Percentiles rank a stretch among this genome's conserved stretches.
Evolutionary conservation across 2,797 vertebrate species (phyloP).

Genomic region (Sebastes minor): DNA sequence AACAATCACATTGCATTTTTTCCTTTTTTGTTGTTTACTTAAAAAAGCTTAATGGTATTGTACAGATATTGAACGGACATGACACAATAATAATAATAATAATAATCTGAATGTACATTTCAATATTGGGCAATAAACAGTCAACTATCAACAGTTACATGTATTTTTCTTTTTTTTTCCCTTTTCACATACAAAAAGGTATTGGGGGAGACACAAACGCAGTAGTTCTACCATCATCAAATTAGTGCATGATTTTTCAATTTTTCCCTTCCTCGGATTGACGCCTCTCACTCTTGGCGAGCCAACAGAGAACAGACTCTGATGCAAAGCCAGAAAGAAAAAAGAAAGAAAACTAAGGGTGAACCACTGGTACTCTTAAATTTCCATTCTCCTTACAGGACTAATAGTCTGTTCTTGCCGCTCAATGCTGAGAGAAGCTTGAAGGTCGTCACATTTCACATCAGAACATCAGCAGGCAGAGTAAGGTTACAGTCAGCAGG

Average conservation of each 20-base stretch:
- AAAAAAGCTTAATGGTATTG: slow-evolving; percentile 82
- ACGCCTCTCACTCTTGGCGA: slow-evolving; percentile 49
- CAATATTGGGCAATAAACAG: slow-evolving; percentile 86
- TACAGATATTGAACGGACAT: slow-evolving; percentile 85
- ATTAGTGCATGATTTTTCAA: slow-evolving; percentile 76
- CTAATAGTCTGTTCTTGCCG: slow-evolving; percentile 79
- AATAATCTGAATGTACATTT: slow-evolving; percentile 83
- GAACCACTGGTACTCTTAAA: slow-evolving; percentile 60
- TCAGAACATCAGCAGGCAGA: slow-evolving; percentile 91
- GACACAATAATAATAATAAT: slow-evolving; percentile 83
- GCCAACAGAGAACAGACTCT: slow-evolving; percentile 70
- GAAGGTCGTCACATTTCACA: slow-evolving; percentile 66
- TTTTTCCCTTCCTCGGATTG: slow-evolving; percentile 32
- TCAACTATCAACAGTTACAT: slow-evolving; percentile 83
- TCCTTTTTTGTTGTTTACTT: slow-evolving; percentile 78
- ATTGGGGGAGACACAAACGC: slow-evolving; percentile 75
- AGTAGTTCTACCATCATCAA: slow-evolving; percentile 76
- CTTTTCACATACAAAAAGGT: slow-evolving; percentile 82
- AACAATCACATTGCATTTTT: slow-evolving; percentile 83
- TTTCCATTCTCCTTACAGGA: slow-evolving; percentile 70
- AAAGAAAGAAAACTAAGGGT: slow-evolving; percentile 51
- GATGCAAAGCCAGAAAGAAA: slow-evolving; percentile 62
- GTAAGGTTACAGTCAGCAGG: slow-evolving; percentile 83
- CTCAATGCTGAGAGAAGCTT: slow-evolving; percentile 64
- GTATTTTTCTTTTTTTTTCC: slow-evolving; percentile 74